Evolutionary conservation across 2,113 vertebrate genomes (phyloP), one percentile per base, ranked within the genome.

Genomic region (Syngnathus floridae): DNA sequence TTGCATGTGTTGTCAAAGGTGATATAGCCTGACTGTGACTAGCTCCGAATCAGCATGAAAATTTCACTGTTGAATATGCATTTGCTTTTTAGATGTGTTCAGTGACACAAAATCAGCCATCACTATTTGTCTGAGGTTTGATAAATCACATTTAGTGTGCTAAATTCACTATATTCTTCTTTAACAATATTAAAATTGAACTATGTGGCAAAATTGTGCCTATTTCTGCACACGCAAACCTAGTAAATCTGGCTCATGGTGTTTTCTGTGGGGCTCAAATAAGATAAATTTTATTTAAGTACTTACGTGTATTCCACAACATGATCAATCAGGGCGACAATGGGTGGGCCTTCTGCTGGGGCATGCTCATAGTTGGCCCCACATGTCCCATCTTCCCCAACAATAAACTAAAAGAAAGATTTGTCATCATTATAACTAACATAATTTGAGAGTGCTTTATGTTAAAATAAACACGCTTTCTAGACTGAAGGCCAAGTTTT

Each of bases 321-420:
- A 6, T 98, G 93, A 82, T 99, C 97, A 56, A 99, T 60, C 41
- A 99, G 86, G 40, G 94, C 82, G 1, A 96, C 83, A 0, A 99
- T 94, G 41, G 96, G 96, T 0, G 97, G 96, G 0, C 97, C 97
- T 75, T 99, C 97, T 0, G 96, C 91, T 0, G 95, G 93, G 0
- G 96, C 95, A 0, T 99, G 97, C 68, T 99, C 97, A 0, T 98
- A 98, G 1, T 95, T 88, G 0, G 95, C 85, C 10, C 97, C 96
- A 54, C 94, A 99, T 48, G 92, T 92, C 22, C 97, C 97, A 0
- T 98, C 94, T 67, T 96, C 94, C 26, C 94, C 95, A 43, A 98
- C 75, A 5, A 99, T 94, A 72, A 98, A 96, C 97, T 98, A 73
- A 43, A 75, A 67, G 36, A 66, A 7, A 66, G 2, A 60, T 1